Evolutionary conservation across 1,140 invertebrate genomes (phyloP).

Genomic region (Zaprionus kolodkinae): DNA sequence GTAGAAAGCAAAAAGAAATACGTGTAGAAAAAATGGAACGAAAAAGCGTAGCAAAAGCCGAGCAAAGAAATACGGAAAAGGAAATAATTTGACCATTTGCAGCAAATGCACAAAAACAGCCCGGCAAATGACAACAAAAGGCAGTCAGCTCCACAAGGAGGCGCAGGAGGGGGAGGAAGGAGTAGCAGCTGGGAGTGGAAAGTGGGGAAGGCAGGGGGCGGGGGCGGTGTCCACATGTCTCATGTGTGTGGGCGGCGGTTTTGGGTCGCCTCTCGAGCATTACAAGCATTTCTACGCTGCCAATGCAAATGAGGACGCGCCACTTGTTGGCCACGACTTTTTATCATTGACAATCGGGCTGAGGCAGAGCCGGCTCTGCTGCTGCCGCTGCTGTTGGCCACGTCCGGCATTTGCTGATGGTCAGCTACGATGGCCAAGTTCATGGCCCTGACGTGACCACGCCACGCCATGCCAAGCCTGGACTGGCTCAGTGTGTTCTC

Average conservation of each 20-base stretch:
- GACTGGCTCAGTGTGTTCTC: slow-evolving; percentile 23
- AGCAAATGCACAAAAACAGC: slow-evolving; percentile 51
- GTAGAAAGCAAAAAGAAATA: no score
- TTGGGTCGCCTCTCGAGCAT: slow-evolving; percentile 48
- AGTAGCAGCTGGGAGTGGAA: not conserved
- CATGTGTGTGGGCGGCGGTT: slow-evolving; percentile 60
- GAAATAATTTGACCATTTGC: slow-evolving; percentile 82
- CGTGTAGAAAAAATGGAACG: slow-evolving; percentile 32
- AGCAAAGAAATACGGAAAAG: slow-evolving; percentile 78
- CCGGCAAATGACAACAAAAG: slow-evolving; percentile 55
- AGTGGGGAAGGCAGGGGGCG: not conserved
- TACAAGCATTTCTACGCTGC: slow-evolving; percentile 64
- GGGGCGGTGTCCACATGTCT: slow-evolving; percentile 55
- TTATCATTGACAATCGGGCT: slow-evolving; percentile 72
- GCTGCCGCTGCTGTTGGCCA: slow-evolving; percentile 16
- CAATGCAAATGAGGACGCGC: slow-evolving; percentile 75
- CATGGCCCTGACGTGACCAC: slow-evolving; percentile 76
- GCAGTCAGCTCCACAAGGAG: slow-evolving; percentile 40
- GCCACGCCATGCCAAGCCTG: slow-evolving; percentile 53
- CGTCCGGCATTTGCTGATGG: slow-evolving; percentile 66
- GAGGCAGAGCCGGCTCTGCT: slow-evolving; percentile 6
- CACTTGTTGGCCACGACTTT: slow-evolving; percentile 79
- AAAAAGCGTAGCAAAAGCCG: slow-evolving; percentile 46
- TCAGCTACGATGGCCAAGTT: slow-evolving; percentile 74
- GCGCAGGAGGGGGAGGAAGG: not conserved